Evolutionary conservation across 92 coral and sea anemone species (phyloP), one percentile per base, ranked within the genome.

Genomic region (Chrysogorgia sp.): DNA sequence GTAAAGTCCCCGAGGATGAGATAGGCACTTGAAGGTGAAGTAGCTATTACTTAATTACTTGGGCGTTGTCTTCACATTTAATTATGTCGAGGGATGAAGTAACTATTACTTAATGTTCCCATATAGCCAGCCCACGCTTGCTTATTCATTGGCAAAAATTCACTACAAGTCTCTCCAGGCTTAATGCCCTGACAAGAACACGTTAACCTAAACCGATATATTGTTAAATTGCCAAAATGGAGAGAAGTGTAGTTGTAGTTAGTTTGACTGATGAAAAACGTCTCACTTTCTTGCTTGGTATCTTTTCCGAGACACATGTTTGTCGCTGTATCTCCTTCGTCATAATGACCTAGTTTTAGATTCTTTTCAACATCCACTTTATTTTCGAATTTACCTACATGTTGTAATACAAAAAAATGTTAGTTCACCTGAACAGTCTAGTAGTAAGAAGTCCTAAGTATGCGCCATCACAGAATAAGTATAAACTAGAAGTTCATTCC

Each of bases 81-180:
- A 22, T 72, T 29, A 52, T 84, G 31, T 55, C 91, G 88, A 10
- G 99, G 96, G n/a, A 89, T 75, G 83, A 82, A 91, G 76, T 83
- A 96, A 29, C 97, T 81, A 76, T 96, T 96, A 19, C 90, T 88
- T 64, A 91, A 81, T 10, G 99, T 89, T 0, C 99, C 99, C 99
- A 96, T 91, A 67, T 96, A 96, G 43, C 99, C 99, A 25, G 96
- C 99, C 99, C 99, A 96, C 56, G 91, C 90, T 66, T 96, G 99
- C 50, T 91, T 91, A 81, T 83, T 81, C 88, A 91, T 89, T 7
- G 99, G 99, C 33, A 96, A 62, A 70, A 96, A 91, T 53, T 88
- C 84, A 61, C 90, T 84, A 64, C 99, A 96, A 10, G 72, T 82
- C 53, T 84, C 77, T 6, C 86, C 87, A 14, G 81, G 83, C 8